phyloP scores from a whole-genome alignment of 2,888 invertebrate species.

The Vanessa cardui region DNA sequence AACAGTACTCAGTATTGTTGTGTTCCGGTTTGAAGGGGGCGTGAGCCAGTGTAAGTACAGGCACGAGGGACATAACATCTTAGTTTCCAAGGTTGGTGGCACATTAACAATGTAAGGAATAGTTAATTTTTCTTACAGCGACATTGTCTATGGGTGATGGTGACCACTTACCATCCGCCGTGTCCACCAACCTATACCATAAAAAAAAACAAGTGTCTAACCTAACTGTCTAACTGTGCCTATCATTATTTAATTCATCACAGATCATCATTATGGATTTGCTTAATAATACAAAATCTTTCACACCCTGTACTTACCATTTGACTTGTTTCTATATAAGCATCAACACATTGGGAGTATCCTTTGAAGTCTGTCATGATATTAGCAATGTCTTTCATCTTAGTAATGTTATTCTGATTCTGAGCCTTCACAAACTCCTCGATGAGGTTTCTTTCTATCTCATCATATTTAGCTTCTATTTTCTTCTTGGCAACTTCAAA shows the following conservation, averaged over 20 bases:
- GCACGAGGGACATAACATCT: too few species aligned
- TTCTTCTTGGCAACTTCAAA: slow-evolving; percentile 93
- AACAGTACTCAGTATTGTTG: too few species aligned
- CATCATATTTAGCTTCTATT: slow-evolving; percentile 94
- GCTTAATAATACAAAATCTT: not conserved
- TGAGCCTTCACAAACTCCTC: slow-evolving; percentile 97
- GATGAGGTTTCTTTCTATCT: slow-evolving; percentile 93
- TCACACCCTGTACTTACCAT: slow-evolving; percentile 80
- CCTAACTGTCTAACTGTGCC: not conserved
- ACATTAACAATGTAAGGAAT: too few species aligned
- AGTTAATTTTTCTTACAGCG: too few species aligned
- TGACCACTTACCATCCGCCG: too few species aligned
- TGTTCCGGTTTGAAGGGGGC: too few species aligned
- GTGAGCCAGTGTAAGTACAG: too few species aligned
- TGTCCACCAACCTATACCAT: too few species aligned
- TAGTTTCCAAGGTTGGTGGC: too few species aligned
- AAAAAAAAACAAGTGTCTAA: too few species aligned
- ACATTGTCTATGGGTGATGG: too few species aligned
- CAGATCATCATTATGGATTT: not conserved
- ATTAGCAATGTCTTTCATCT: slow-evolving; percentile 96
- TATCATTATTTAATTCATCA: too few species aligned
- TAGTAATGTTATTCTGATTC: slow-evolving; percentile 89
- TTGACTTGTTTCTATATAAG: slow-evolving; percentile 98
- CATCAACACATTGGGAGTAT: slow-evolving; percentile 97
- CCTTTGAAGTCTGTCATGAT: slow-evolving; percentile 98